A percentile compares a stretch with the other conserved stretches of the same genome.
These are phyloP conservation scores for Pemphigus obesinymphae DNA, from an alignment of 1,140 invertebrate species.

Conservation along the genomic window DNA sequence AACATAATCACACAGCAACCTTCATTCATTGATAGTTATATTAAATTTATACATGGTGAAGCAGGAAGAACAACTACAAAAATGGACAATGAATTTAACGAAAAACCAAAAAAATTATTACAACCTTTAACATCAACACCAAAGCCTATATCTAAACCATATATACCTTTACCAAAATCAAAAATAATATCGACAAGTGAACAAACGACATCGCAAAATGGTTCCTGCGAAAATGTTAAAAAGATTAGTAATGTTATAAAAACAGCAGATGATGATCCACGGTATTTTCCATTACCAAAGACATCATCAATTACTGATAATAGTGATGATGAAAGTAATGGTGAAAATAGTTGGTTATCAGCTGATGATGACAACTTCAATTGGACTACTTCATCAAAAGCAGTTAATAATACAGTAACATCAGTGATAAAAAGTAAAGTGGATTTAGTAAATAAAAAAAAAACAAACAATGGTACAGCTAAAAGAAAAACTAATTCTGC, in stretches of 20 bases:
- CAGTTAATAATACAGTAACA: neutral
- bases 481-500: neutral
- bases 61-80: neutral
- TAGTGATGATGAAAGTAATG: slow-evolving; percentile 6
- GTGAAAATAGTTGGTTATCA: neutral
- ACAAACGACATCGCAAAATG: neutral
- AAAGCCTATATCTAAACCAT: neutral
- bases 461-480: neutral
- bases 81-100: neutral
- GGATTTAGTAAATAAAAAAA: neutral
- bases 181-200: neutral
- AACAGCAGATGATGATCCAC: slow-evolving; percentile 59
- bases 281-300: slow-evolving; percentile 69
- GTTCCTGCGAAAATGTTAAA: neutral
- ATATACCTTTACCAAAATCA: neutral
- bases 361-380: neutral
- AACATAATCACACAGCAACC: neutral
- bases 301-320: slow-evolving; percentile 52
- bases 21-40: slow-evolving; percentile 77
- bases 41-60: slow-evolving; percentile 74
- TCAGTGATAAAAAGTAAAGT: neutral
- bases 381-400: neutral
- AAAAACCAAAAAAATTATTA: neutral
- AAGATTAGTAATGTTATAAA: neutral
- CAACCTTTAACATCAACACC: neutral